These are phyloP conservation scores for Azorinus chamasolen DNA, from an alignment of 2,888 invertebrate genomes.

Conservation along the genomic window DNA sequence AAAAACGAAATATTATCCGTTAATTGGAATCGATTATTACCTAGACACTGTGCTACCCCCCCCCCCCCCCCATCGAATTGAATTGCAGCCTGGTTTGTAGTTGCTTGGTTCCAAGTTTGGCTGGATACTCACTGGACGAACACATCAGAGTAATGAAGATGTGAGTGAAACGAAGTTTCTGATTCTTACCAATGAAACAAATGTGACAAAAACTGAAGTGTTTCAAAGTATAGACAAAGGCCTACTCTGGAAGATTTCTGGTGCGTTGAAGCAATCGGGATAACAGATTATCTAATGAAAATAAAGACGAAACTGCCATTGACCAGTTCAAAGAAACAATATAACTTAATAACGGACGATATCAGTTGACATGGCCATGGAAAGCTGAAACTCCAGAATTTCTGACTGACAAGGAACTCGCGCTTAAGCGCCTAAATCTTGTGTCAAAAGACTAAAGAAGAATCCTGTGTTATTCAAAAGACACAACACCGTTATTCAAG, in stretches of 20 bases:
- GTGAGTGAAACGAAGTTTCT: too few species aligned
- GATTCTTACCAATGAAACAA: conserved; percentile 21
- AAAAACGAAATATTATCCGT: conserved; percentile 13
- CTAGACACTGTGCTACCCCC: conserved; percentile 19
- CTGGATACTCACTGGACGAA: conserved; percentile 37
- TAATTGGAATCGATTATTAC: conserved; percentile 29
- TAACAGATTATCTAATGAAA: conserved; percentile 12
- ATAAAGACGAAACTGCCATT: conserved; percentile 21
- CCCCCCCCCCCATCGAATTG: too few species aligned
- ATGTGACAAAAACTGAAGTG: conserved; percentile 2
- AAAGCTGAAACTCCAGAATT: conserved; percentile 16
- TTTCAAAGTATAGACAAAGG: too few species aligned
- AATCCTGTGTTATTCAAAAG: conserved; percentile 30
- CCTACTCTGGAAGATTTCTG: conserved; percentile 33
- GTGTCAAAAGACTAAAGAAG: conserved; percentile 11
- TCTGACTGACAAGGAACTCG: conserved; percentile 25
- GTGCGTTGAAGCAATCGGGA: conserved; percentile 31
- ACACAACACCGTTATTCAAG: conserved; percentile 29
- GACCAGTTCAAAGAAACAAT: conserved; percentile 28
- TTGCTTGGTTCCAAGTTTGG: conserved; percentile 27
- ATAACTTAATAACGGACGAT: conserved; percentile 25
- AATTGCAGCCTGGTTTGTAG: conserved; percentile 32
- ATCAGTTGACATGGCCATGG: conserved; percentile 41
- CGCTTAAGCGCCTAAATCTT: conserved; percentile 28
- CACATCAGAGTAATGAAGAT: conserved; percentile 8